Conservation (phyloP, 2,888 invertebrate genomes). For the Pterostichus niger region DNA sequence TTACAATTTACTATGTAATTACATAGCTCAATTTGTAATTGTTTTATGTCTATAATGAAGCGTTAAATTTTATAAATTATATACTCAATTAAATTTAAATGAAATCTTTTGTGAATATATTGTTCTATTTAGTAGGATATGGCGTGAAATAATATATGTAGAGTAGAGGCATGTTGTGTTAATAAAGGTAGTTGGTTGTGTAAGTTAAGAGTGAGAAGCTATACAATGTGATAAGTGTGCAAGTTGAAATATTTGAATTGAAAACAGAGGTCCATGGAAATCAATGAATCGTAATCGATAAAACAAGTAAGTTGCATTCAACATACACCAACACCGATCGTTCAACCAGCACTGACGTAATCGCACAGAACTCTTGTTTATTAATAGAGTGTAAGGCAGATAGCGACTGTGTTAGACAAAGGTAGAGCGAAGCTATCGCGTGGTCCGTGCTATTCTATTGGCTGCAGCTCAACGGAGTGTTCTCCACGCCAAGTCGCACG, state of each 20-base stretch:
- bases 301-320: slow-evolving; percentile 19
- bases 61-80: no score
- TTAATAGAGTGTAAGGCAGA: slow-evolving; percentile 54
- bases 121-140: no score
- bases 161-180: no score
- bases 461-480: slow-evolving; percentile 15
- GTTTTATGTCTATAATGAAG: no score
- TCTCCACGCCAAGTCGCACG: slow-evolving; percentile 4
- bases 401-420: slow-evolving; percentile 42
- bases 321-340: slow-evolving; percentile 31
- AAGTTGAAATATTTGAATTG: not conserved
- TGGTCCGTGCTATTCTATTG: slow-evolving; percentile 32
- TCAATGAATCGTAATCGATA: not conserved
- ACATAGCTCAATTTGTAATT: no score
- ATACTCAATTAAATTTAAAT: no score
- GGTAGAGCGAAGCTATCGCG: slow-evolving; percentile 23
- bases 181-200: no score
- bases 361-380: slow-evolving; percentile 36
- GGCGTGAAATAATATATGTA: no score
- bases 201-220: no score
- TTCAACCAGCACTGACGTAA: slow-evolving; percentile 52
- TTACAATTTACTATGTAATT: no score
- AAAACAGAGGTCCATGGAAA: not conserved
- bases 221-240: not conserved
- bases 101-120: no score